Evolutionary conservation across 1,140 invertebrate species (phyloP), one percentile per base, ranked within the genome.

Genomic region (Antheraea pernyi): DNA sequence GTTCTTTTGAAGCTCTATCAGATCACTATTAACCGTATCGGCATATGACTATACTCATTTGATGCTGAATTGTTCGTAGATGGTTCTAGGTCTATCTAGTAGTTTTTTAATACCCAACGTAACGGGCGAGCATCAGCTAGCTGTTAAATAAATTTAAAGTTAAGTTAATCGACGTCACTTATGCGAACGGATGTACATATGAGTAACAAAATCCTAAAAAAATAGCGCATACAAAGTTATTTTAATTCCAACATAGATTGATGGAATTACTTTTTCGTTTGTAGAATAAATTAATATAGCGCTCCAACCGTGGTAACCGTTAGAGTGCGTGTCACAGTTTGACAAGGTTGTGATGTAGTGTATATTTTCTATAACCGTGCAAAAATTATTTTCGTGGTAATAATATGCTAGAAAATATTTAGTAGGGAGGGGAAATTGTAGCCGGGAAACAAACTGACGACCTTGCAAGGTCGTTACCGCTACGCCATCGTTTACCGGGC

Each of bases 381-480:
- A 53, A 53, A 53, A n/a, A 53, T 53, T 53, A 11, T 11, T 53
- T 53, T 53, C 16, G 16, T 16, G 16, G 6, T 53, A 16, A 53
- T 53, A 16, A 53, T 13, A 53, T 53, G 46, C 13, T 53, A 53
- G 13, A 53, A 13, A 53, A 53, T 16, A 53, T 16, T 5, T 30
- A 30, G 11, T 53, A 53, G 16, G 11, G 46, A 53, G 46, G 11
- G 11, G 46, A 53, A 53, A 53, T n/a, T 53, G 46, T 13, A 16
- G 59, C 19, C 59, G 19, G 22, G 19, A 36, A 46, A 19, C 37
- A 46, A 39, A 36, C 9, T 70, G 53, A 58, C 75, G 85, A 81
- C 85, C 85, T 88, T 83, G 80, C 74, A 78, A 83, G 82, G 85
- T 83, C 79, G 77, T 73, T 78, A 79, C 63, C 77, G 76, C 73